A percentile compares a stretch with the other conserved stretches of the same genome.
Conservation (phyloP, 1,140 invertebrate species). For the Penaeus vannamei region DNA sequence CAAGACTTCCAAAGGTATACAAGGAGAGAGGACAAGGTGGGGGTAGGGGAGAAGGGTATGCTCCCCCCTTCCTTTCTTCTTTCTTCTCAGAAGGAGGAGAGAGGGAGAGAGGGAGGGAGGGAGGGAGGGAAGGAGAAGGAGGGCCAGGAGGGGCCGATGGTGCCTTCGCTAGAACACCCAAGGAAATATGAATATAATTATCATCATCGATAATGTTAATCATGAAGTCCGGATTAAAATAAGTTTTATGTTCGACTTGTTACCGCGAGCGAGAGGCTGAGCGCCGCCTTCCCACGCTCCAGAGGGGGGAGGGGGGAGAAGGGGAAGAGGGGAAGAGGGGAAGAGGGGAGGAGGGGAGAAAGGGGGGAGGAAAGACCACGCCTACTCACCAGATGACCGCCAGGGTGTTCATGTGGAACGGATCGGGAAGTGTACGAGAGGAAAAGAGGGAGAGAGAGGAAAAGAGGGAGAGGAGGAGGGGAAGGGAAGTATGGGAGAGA, state of each 20-base stretch:
- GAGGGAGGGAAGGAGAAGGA: not conserved
- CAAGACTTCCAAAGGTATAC: slow-evolving; percentile 4
- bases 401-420: slow-evolving; percentile 24
- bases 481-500: not conserved
- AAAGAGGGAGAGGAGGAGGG: slow-evolving; percentile 43
- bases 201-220: no score
- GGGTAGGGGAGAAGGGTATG: not conserved
- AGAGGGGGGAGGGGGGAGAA: not conserved
- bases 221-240: no score
- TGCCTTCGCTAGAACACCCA: no score
- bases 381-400: slow-evolving; percentile 27
- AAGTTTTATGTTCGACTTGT: no score
- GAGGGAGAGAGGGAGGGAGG: slow-evolving; percentile 34
- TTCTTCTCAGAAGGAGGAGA: not conserved
- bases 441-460: slow-evolving; percentile 35
- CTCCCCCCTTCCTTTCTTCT: not conserved
- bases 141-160: slow-evolving; percentile 5
- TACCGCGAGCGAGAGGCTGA: no score
- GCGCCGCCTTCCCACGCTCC: no score
- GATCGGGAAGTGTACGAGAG: not conserved
- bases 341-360: not conserved
- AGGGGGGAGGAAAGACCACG: not conserved
- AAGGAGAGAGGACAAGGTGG: slow-evolving; percentile 5
- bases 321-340: not conserved
- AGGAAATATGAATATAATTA: no score